phyloP scores from a whole-genome alignment of 2,797 vertebrate species.

The Monodelphis domestica region DNA sequence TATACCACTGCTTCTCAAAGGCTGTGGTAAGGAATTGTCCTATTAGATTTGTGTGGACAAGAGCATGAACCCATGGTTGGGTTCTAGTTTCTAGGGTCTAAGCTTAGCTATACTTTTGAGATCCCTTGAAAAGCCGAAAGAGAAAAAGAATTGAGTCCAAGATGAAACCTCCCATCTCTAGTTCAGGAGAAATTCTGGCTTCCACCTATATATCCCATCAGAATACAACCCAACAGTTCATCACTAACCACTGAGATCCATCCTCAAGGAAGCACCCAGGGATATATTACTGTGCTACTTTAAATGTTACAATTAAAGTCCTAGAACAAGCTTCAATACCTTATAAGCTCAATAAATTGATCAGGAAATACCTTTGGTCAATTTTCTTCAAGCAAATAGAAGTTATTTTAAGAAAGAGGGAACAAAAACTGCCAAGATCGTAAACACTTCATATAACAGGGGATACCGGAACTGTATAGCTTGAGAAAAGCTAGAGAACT shows the following conservation, averaged over 20 bases:
- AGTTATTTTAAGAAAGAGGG: not conserved
- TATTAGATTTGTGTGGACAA: not conserved
- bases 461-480: not conserved
- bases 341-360: not conserved
- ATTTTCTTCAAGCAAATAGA: not conserved
- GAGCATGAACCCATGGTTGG: not conserved
- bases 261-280: not conserved
- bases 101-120: not conserved
- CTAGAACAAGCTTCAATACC: not conserved
- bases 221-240: too few species aligned
- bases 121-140: not conserved
- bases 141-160: not conserved
- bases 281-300: not conserved
- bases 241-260: not conserved
- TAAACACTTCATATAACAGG: not conserved
- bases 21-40: not conserved
- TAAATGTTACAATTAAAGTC: not conserved
- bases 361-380: not conserved
- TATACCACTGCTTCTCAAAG: not conserved
- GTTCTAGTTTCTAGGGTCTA: not conserved
- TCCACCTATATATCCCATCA: not conserved
- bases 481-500: not conserved
- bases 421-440: not conserved
- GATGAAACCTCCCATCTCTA: not conserved
- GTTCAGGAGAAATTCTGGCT: not conserved